Conservation (phyloP, 92 coral and sea anemone genomes). For the Parazoanthus swiftii region DNA sequence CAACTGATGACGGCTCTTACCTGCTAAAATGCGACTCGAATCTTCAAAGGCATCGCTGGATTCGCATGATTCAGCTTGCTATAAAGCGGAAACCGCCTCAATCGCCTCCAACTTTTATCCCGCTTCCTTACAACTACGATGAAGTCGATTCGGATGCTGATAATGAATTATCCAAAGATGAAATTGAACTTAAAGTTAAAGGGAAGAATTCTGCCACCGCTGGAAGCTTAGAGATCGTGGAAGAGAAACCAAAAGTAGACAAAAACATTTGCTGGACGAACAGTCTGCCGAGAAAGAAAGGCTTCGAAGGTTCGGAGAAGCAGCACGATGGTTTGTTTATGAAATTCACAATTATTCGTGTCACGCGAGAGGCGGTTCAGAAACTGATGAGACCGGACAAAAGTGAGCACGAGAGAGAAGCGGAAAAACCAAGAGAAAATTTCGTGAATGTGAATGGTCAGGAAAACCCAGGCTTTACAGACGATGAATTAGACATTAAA, state of each 20-base stretch:
- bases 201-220: not conserved
- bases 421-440: not conserved
- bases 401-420: not conserved
- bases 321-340: not conserved
- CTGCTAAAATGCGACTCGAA: slow-evolving; percentile 78
- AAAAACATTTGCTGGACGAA: slow-evolving; percentile 7
- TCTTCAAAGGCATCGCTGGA: slow-evolving; percentile 89
- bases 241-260: not conserved
- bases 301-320: not conserved
- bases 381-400: not conserved
- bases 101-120: slow-evolving; percentile 41
- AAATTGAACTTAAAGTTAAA: not conserved
- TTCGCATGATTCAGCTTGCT: slow-evolving; percentile 76
- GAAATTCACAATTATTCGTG: slow-evolving; percentile 23
- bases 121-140: slow-evolving; percentile 35
- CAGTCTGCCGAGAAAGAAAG: slow-evolving; percentile 2
- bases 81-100: slow-evolving; percentile 53
- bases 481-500: slow-evolving; percentile 51
- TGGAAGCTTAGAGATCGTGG: not conserved
- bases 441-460: not conserved
- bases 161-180: slow-evolving; percentile 9
- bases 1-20: slow-evolving; percentile 54
- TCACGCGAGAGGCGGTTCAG: slow-evolving; percentile 31
- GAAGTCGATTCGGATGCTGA: slow-evolving; percentile 21
- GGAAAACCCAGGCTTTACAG: slow-evolving; percentile 68